These are phyloP conservation scores for Phrynocephalus vlangalii DNA, from an alignment of 2,797 vertebrate genomes.

Conservation along the genomic window DNA sequence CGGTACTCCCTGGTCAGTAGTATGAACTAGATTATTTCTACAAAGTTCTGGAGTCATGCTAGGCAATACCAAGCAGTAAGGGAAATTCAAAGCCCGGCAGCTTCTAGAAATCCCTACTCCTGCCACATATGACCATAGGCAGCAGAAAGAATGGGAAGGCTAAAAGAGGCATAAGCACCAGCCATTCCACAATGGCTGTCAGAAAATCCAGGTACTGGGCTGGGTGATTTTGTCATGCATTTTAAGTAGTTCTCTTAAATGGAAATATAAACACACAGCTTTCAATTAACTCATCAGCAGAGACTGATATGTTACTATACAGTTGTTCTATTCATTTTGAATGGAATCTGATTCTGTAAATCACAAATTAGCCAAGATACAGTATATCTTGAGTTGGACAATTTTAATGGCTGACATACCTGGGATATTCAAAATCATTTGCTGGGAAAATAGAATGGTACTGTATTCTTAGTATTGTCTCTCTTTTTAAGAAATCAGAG, in stretches of 20 bases:
- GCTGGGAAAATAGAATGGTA: conserved; percentile 12
- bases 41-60: no score
- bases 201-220: not conserved
- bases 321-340: not conserved
- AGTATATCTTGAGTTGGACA: not conserved
- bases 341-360: not conserved
- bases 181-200: not conserved
- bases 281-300: not conserved
- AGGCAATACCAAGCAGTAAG: no score
- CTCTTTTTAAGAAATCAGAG: not conserved
- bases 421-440: not conserved
- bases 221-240: not conserved
- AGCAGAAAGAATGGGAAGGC: not conserved
- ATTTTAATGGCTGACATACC: conserved; percentile 34
- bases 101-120: not conserved
- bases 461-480: conserved; percentile 31
- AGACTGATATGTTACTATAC: not conserved
- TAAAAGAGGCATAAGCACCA: not conserved
- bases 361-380: not conserved
- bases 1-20: no score
- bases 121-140: not conserved
- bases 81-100: no score
- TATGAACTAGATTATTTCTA: no score
- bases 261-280: no score
- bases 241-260: no score